Evolutionary conservation across 2,797 vertebrate genomes (phyloP).

Genomic region (Xiphophorus birchmanni): DNA sequence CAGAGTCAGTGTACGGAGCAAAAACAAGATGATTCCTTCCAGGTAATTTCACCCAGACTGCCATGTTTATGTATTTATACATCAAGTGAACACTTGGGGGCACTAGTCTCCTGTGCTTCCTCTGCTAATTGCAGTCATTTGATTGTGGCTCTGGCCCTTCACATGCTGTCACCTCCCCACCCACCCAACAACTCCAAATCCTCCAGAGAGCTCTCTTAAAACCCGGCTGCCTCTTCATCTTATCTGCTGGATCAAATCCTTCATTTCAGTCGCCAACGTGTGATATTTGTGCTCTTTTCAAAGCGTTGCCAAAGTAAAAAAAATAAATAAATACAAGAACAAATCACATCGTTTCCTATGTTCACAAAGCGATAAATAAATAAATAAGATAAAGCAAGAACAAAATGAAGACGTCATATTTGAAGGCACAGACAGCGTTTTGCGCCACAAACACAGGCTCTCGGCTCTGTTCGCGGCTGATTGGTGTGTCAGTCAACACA

Average conservation of each 20-base stretch:
- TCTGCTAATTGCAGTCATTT: slow-evolving; percentile 67
- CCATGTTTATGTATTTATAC: slow-evolving; percentile 27
- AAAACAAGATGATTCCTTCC: background rate
- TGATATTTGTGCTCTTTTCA: slow-evolving; percentile 31
- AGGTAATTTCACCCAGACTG: background rate
- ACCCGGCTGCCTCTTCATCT: slow-evolving; percentile 43
- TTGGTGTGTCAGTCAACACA: slow-evolving; percentile 65
- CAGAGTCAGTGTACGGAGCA: slow-evolving; percentile 13
- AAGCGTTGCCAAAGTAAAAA: slow-evolving; percentile 15
- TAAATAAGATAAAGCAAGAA: slow-evolving; percentile 22
- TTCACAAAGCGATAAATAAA: slow-evolving; percentile 19
- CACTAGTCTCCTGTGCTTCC: slow-evolving; percentile 70
- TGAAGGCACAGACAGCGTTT: slow-evolving; percentile 17
- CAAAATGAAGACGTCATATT: slow-evolving; percentile 27
- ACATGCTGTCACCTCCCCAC: slow-evolving; percentile 37
- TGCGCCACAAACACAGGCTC: slow-evolving; percentile 32
- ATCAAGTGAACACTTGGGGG: slow-evolving; percentile 68
- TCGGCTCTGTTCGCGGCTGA: slow-evolving; percentile 50
- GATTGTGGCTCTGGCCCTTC: slow-evolving; percentile 35
- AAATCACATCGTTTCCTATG: slow-evolving; percentile 1
- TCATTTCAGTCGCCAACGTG: slow-evolving; percentile 36
- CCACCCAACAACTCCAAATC: slow-evolving; percentile 39
- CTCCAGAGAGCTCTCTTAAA: slow-evolving; percentile 56
- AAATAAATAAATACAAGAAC: background rate
- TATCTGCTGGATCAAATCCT: slow-evolving; percentile 54